Conservation (phyloP, 2,888 invertebrate genomes). For the Dicyrtomina minuta region DNA sequence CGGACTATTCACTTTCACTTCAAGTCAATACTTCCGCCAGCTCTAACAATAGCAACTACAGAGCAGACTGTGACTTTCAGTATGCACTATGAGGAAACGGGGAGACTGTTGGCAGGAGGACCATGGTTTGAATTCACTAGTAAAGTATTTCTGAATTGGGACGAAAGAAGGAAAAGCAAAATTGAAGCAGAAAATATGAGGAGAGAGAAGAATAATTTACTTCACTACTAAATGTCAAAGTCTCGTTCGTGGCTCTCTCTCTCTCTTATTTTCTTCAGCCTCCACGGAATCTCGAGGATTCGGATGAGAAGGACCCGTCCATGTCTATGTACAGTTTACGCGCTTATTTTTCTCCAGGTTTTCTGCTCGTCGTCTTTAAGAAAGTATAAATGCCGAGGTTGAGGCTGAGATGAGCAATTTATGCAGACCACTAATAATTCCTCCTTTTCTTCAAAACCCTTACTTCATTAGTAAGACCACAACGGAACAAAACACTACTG, state of each 20-base stretch:
- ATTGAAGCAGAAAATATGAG: not conserved
- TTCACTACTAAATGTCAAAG: slow-evolving; percentile 8
- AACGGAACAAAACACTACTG: not conserved
- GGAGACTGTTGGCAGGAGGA: not conserved
- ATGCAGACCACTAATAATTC: slow-evolving; percentile 3
- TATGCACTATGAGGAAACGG: not conserved
- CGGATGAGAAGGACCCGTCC: not conserved
- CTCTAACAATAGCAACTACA: not conserved
- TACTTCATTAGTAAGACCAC: not conserved
- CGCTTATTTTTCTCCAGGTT: not conserved
- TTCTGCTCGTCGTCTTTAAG: not conserved
- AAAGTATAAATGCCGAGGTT: not conserved
- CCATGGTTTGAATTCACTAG: too few species aligned
- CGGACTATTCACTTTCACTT: too few species aligned
- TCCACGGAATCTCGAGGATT: not conserved
- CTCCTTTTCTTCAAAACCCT: not conserved
- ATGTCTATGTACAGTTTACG: not conserved
- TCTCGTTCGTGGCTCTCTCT: not conserved
- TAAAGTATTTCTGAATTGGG: too few species aligned
- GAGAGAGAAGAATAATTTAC: slow-evolving; percentile 17
- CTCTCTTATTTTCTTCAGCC: not conserved
- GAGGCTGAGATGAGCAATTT: slow-evolving; percentile 6
- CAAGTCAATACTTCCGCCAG: not conserved
- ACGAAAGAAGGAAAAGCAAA: not conserved
- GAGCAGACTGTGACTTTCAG: not conserved